Evolutionary conservation across 2,113 vertebrate genomes (phyloP).

Genomic region (Myotis davidii): DNA sequence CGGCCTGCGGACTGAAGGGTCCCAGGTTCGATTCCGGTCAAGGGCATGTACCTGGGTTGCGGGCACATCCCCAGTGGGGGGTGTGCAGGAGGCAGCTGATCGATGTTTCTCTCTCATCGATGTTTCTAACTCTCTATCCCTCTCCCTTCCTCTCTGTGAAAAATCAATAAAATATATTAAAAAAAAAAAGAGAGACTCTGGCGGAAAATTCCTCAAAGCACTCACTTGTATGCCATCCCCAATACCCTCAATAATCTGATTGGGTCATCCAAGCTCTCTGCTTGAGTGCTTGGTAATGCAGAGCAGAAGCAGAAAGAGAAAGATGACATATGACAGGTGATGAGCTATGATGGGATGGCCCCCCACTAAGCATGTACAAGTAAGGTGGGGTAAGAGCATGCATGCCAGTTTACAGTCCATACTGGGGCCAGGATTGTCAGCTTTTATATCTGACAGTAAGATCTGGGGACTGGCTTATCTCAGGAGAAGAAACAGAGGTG

Average conservation of each 20-base stretch:
- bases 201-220: neutral
- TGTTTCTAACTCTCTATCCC: too few relatives aligned
- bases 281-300: neutral
- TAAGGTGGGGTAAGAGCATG: neutral
- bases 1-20: too few relatives aligned
- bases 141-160: too few relatives aligned
- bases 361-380: neutral
- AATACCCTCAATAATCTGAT: neutral
- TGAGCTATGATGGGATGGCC: neutral
- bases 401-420: accelerated
- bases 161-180: too few relatives aligned
- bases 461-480: neutral
- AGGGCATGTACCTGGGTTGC: too few relatives aligned
- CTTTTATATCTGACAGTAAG: neutral
- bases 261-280: neutral
- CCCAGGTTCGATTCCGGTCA: too few relatives aligned
- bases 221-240: neutral
- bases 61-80: too few relatives aligned
- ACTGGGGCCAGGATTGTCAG: neutral
- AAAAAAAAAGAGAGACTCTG: neutral
- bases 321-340: neutral
- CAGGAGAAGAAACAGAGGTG: neutral
- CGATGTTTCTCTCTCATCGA: too few relatives aligned
- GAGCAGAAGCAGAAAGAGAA: neutral
- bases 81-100: too few relatives aligned